Evolutionary conservation across 2,797 vertebrate genomes (phyloP).

Genomic region (Bradypus variegatus): DNA sequence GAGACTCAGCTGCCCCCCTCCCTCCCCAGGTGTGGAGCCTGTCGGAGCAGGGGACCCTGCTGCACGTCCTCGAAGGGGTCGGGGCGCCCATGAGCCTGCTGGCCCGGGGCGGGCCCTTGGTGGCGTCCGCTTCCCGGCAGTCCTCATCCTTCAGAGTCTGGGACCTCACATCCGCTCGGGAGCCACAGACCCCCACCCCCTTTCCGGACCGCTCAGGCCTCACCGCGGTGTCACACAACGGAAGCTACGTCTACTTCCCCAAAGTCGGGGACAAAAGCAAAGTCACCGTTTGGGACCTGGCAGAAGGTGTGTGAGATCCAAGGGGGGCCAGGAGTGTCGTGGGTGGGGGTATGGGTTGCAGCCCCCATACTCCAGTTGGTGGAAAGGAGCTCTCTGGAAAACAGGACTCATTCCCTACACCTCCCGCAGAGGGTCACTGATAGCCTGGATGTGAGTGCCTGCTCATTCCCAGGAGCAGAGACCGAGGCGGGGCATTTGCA

Average conservation of each 20-base stretch:
- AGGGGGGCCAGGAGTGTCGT: neutral
- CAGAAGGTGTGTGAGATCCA: slow-evolving; percentile 71
- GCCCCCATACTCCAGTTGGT: neutral
- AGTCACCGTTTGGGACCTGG: slow-evolving; percentile 77
- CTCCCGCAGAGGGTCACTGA: neutral
- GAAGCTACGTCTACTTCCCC: slow-evolving; percentile 75
- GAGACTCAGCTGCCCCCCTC: neutral
- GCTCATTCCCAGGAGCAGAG: neutral
- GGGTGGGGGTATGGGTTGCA: neutral
- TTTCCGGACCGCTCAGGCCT: slow-evolving; percentile 73
- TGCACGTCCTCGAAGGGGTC: slow-evolving; percentile 72
- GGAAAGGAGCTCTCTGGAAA: neutral
- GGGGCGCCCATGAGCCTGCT: slow-evolving; percentile 73
- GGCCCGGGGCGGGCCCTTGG: slow-evolving; percentile 43
- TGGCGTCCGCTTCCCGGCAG: slow-evolving; percentile 76
- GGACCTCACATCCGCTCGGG: slow-evolving; percentile 71
- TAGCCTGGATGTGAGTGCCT: neutral
- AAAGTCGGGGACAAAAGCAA: slow-evolving; percentile 72
- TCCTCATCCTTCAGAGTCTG: slow-evolving; percentile 73
- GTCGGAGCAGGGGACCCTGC: slow-evolving; percentile 73
- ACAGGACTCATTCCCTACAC: neutral
- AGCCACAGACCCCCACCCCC: slow-evolving; percentile 60
- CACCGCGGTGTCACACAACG: slow-evolving; percentile 68
- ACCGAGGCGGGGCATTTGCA: neutral
- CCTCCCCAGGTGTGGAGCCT: slow-evolving; percentile 81